Percentiles rank a stretch among this genome's conserved stretches.
Conservation (phyloP, 2,113 vertebrate genomes). For the Bufo gargarizans region DNA sequence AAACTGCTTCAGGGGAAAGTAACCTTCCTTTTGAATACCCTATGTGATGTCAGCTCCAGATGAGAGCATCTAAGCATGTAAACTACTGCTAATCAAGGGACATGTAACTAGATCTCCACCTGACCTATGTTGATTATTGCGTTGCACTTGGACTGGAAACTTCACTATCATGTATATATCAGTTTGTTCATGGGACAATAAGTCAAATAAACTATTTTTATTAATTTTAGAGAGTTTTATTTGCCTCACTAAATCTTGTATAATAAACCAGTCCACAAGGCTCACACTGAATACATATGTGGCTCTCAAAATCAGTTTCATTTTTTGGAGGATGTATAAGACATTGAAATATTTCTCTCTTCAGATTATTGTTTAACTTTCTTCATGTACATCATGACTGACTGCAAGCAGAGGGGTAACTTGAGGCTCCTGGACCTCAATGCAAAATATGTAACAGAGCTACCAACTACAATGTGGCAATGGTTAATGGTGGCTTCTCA, state of each 20-base stretch:
- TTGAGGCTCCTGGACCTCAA: too few relatives aligned
- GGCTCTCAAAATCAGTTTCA: not conserved
- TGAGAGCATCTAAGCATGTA: not conserved
- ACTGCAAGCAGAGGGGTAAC: too few relatives aligned
- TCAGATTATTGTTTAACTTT: too few relatives aligned
- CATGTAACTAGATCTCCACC: not conserved
- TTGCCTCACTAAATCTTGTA: not conserved
- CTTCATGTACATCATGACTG: too few relatives aligned
- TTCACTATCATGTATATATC: constrained; percentile 15
- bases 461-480: not conserved
- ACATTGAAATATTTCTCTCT: too few relatives aligned
- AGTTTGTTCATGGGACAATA: not conserved
- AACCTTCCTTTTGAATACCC: constrained; percentile 24
- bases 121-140: not conserved
- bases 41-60: constrained; percentile 15
- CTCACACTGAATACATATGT: not conserved
- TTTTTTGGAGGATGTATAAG: not conserved
- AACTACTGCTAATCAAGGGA: not conserved
- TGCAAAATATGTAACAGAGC: too few relatives aligned
- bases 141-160: not conserved
- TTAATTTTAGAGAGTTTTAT: not conserved
- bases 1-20: constrained; percentile 54
- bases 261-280: not conserved
- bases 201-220: constrained; percentile 19
- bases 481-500: not conserved